Conservation (phyloP, 2,797 vertebrate genomes). For the Manis pentadactyla region DNA sequence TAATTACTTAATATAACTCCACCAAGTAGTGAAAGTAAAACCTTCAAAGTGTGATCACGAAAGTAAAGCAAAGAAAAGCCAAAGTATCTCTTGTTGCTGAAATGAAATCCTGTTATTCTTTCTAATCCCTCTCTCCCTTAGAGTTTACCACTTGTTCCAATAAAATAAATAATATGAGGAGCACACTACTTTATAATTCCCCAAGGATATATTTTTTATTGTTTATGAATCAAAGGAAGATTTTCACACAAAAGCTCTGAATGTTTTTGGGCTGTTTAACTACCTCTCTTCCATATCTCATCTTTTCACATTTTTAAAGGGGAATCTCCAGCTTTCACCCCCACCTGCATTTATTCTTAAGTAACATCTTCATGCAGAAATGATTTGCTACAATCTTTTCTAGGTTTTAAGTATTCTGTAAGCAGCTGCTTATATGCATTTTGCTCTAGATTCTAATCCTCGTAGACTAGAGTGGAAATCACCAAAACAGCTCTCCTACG, state of each 20-base stretch:
- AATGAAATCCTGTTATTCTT: not conserved
- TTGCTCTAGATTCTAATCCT: not conserved
- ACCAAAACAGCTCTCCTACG: not conserved
- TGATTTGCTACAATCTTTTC: not conserved
- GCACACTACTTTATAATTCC: not conserved
- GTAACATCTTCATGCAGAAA: not conserved
- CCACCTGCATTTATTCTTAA: not conserved
- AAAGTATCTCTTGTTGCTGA: not conserved
- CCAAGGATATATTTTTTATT: not conserved
- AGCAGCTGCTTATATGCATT: not conserved
- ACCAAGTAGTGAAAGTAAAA: slow-evolving; percentile 6
- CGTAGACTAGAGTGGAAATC: not conserved
- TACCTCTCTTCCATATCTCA: not conserved
- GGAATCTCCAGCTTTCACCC: not conserved
- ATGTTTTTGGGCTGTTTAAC: not conserved
- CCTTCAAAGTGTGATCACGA: not conserved
- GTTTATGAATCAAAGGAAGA: slow-evolving; percentile 28
- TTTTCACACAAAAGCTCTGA: not conserved
- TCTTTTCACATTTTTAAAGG: not conserved
- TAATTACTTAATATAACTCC: slow-evolving; percentile 9
- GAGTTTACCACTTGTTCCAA: not conserved
- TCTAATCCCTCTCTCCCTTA: not conserved
- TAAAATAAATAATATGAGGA: not conserved
- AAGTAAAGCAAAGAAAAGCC: not conserved
- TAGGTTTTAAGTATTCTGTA: not conserved